Conservation (phyloP, 2,888 invertebrate species). For the Oeneis ivallda region DNA sequence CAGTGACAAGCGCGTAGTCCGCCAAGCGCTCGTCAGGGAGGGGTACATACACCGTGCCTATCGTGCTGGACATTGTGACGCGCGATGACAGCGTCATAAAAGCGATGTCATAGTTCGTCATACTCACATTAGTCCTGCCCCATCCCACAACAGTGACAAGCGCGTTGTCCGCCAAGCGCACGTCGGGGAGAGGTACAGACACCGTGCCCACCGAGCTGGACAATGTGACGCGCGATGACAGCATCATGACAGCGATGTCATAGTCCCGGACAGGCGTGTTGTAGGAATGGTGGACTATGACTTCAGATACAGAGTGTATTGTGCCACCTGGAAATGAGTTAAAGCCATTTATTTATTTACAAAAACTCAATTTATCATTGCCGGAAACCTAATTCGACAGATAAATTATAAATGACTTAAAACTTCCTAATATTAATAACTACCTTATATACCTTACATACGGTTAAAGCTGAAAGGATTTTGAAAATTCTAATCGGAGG, state of each 20-base stretch:
- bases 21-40: slow-evolving; percentile 45
- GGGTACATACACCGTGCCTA: slow-evolving; percentile 48
- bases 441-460: too few species aligned
- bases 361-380: too few species aligned
- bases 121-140: slow-evolving; percentile 60
- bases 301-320: slow-evolving; percentile 46
- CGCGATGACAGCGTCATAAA: slow-evolving; percentile 49
- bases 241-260: slow-evolving; percentile 59
- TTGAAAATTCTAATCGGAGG: too few species aligned
- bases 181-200: slow-evolving; percentile 47
- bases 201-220: slow-evolving; percentile 42
- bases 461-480: too few species aligned
- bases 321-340: slow-evolving; percentile 51
- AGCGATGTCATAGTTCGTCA: slow-evolving; percentile 47
- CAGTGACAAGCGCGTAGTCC: slow-evolving; percentile 48
- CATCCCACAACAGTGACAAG: slow-evolving; percentile 58
- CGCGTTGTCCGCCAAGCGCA: slow-evolving; percentile 48
- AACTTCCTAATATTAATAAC: too few species aligned
- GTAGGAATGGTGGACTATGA: slow-evolving; percentile 58
- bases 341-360: too few species aligned
- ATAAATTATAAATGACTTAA: too few species aligned
- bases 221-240: slow-evolving; percentile 45
- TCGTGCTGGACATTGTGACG: slow-evolving; percentile 40
- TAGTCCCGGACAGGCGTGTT: slow-evolving; percentile 51
- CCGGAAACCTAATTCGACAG: too few species aligned